Evolutionary conservation across 2,797 vertebrate genomes (phyloP), one percentile per base, ranked within the genome.

Genomic region (Hemibagrus guttatus): DNA sequence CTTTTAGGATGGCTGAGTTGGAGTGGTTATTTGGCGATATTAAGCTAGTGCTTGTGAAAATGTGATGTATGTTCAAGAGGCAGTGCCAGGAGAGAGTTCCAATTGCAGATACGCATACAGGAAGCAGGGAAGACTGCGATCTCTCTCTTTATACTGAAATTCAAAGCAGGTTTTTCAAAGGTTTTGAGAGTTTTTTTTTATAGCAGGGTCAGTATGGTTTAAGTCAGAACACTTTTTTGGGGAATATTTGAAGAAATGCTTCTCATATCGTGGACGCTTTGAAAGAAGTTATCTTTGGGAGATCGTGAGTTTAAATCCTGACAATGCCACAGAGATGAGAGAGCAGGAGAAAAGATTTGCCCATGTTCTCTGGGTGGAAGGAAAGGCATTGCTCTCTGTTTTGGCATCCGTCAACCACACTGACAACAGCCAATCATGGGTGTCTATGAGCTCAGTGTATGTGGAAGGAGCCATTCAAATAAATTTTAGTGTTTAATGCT

Each of bases 21-120:
- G 26, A 81, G 61, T 49, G 61, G n/a, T 81, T 81, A 63, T 81
- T 28, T 64, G 59, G 79, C 39, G 8, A 81, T 5, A 16, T 1
- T 63, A 63, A 46, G 56, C 13, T n/a, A 42, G 59, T 46, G 79
- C 46, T 31, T 52, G 80, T n/a, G n/a, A 66, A 82, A 52, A 82
- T 52, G 61, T 31, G 59, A 81, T 64, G 80, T 4, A 52, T 81
- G 61, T 81, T 81, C 61, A 28, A 66, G 59, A 78, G 46, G n/a
- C n/a, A 66, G 19, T 66, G 81, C 72, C 68, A 66, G 72, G 35
- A 75, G 21, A 21, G 64, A 61, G 49, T 86, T 64, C 52, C 54
- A 64, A 72, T 42, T 71, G 28, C 26, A 81, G 39, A 64, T 81
- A 52, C 39, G 31, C 23, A 64, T 11, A 46, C 59, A 81, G 39